These are phyloP conservation scores for Megalopta genalis DNA, from an alignment of 1,140 invertebrate species.

Conservation along the genomic window DNA sequence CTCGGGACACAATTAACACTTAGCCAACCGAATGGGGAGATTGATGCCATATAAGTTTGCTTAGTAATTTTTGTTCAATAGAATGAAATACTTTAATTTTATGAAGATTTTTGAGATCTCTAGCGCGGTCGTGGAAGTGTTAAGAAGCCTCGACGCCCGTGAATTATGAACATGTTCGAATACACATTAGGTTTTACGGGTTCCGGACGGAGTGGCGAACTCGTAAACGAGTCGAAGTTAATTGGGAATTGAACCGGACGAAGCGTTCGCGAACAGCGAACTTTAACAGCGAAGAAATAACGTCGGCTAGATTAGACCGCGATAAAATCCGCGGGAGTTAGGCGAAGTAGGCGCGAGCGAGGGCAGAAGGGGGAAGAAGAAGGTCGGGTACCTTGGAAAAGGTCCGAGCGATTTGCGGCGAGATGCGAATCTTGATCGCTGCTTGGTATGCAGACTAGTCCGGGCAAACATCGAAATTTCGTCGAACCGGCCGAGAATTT, in stretches of 20 bases:
- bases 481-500: slow-evolving; percentile 48
- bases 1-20: too few species aligned
- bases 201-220: neutral
- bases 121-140: too few species aligned
- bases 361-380: neutral
- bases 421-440: slow-evolving; percentile 39
- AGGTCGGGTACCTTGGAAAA: neutral
- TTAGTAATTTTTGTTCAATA: too few species aligned
- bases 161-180: neutral
- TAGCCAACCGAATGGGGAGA: too few species aligned
- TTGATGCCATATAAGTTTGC: too few species aligned
- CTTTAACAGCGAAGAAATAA: neutral
- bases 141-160: too few species aligned
- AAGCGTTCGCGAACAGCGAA: too few species aligned
- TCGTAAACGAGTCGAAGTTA: neutral
- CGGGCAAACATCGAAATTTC: slow-evolving; percentile 60
- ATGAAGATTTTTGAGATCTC: too few species aligned
- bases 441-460: slow-evolving; percentile 58
- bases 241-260: neutral
- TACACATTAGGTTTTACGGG: neutral
- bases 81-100: too few species aligned
- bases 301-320: neutral
- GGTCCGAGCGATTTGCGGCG: neutral
- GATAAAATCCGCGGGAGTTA: slow-evolving; percentile 12
- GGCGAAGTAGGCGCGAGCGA: neutral